Percentiles rank a stretch among this genome's conserved stretches.
Conservation (phyloP, 2,888 invertebrate species). For the Trichopria drosophilae region DNA sequence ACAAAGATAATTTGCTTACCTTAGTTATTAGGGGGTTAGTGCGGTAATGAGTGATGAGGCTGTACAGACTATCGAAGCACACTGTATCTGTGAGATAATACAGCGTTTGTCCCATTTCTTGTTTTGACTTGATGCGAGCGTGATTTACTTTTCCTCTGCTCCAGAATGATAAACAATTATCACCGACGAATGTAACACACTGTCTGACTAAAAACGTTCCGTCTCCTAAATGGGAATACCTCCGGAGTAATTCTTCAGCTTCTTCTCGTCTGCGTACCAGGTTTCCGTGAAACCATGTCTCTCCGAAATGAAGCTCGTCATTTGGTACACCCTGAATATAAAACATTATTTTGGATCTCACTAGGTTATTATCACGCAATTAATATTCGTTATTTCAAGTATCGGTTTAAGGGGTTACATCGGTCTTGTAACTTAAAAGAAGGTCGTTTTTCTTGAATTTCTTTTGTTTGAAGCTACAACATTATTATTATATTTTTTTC, state of each 20-base stretch:
- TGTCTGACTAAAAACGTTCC: slow-evolving; percentile 92
- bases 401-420: too few species aligned
- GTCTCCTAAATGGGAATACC: slow-evolving; percentile 82
- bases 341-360: slow-evolving; percentile 2
- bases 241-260: slow-evolving; percentile 66
- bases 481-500: too few species aligned
- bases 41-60: slow-evolving; percentile 87
- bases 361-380: too few species aligned
- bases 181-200: slow-evolving; percentile 94
- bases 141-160: slow-evolving; percentile 86
- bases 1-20: slow-evolving; percentile 61
- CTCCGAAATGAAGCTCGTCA: slow-evolving; percentile 87
- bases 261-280: slow-evolving; percentile 80
- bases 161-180: slow-evolving; percentile 95
- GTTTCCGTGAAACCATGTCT: slow-evolving; percentile 93
- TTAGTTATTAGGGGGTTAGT: slow-evolving; percentile 83
- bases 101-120: slow-evolving; percentile 84
- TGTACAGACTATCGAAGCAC: slow-evolving; percentile 89
- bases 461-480: too few species aligned
- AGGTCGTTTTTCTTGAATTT: too few species aligned
- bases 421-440: too few species aligned
- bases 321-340: slow-evolving; percentile 68
- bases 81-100: slow-evolving; percentile 88
- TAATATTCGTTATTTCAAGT: too few species aligned
- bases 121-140: slow-evolving; percentile 86